These are phyloP conservation scores for Rhagium mordax DNA, from an alignment of 2,888 invertebrate genomes.

Conservation along the genomic window DNA sequence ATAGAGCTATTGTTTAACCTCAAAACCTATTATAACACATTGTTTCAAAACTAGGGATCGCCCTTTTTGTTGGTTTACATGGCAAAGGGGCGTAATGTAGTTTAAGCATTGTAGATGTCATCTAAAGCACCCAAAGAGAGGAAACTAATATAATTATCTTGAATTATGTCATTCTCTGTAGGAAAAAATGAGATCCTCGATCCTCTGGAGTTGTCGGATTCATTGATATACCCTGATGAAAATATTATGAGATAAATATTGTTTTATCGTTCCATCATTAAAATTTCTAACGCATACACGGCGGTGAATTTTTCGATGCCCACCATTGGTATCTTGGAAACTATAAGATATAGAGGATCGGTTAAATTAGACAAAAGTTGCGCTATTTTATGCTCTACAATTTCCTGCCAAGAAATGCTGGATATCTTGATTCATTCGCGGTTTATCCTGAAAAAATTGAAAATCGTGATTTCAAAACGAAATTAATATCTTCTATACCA, in stretches of 20 bases:
- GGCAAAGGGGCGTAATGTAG: conserved; percentile 17
- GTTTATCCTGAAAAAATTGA: no score
- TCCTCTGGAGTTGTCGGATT: background rate
- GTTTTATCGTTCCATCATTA: background rate
- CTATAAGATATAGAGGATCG: no score
- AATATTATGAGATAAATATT: background rate
- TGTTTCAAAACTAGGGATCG: conserved; percentile 12
- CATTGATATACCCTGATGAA: background rate
- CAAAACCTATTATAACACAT: conserved; percentile 27
- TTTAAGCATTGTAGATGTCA: conserved; percentile 13
- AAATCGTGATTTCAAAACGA: no score
- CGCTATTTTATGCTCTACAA: no score
- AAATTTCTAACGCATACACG: no score
- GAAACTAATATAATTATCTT: background rate
- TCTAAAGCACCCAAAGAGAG: background rate
- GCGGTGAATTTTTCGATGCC: no score
- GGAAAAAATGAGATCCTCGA: background rate
- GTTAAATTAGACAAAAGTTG: no score
- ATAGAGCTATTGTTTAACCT: conserved; percentile 28
- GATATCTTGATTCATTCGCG: no score
- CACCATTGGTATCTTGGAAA: no score
- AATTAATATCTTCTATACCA: no score
- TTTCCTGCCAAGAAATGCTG: no score
- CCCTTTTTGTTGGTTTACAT: conserved; percentile 23
- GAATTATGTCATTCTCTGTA: background rate